Conservation (phyloP, 2,113 vertebrate genomes). For the Hiodon alosoides region DNA sequence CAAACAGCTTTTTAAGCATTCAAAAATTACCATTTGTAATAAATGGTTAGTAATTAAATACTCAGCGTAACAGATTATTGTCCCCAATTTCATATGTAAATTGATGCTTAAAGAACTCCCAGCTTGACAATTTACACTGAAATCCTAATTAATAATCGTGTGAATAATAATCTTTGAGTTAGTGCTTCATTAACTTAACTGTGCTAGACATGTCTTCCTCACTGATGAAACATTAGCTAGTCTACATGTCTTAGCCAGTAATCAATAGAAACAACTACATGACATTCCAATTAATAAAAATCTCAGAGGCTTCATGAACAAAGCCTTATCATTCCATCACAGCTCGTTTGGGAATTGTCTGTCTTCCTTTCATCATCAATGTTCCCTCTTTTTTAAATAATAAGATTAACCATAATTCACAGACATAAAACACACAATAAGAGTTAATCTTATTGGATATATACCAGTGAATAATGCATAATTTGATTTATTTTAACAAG, state of each 20-base stretch:
- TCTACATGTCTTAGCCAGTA: background rate
- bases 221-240: background rate
- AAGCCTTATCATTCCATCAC: background rate
- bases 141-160: background rate
- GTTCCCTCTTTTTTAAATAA: background rate
- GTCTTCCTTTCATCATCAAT: background rate
- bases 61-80: too few species aligned
- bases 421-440: constrained; percentile 9
- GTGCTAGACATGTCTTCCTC: background rate
- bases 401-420: background rate
- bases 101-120: too few species aligned
- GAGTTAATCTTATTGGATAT: background rate
- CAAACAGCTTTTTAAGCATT: too few species aligned
- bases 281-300: background rate
- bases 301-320: background rate
- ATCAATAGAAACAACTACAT: background rate
- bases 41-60: too few species aligned
- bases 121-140: background rate
- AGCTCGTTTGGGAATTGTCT: background rate
- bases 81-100: too few species aligned
- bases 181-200: background rate
- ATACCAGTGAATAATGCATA: constrained; percentile 12
- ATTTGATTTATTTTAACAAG: constrained; percentile 25
- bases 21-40: too few species aligned
- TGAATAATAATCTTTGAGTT: background rate